These are phyloP conservation scores for Formica aserva DNA, from an alignment of 2,888 invertebrate genomes.

Conservation along the genomic window DNA sequence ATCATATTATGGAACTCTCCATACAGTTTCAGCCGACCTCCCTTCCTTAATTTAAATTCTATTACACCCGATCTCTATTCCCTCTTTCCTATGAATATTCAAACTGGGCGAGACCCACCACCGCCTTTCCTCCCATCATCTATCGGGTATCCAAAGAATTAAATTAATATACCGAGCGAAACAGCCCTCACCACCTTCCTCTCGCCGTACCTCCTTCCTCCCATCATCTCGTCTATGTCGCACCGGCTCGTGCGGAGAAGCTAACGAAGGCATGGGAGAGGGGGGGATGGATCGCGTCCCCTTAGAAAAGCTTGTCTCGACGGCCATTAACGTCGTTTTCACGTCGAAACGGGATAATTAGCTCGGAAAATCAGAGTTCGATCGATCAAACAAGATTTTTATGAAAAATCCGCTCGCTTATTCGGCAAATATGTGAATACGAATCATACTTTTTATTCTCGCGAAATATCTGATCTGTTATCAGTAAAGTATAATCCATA, in stretches of 20 bases:
- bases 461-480: neutral
- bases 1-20: conserved; percentile 82
- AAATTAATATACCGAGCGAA: conserved; percentile 85
- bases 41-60: conserved; percentile 85
- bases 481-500: neutral
- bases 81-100: conserved; percentile 86
- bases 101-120: conserved; percentile 78
- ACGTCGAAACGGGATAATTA: conserved; percentile 75
- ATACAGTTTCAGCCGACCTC: conserved; percentile 77
- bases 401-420: neutral
- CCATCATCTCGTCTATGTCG: conserved; percentile 58
- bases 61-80: conserved; percentile 86
- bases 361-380: conserved; percentile 65
- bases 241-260: conserved; percentile 70
- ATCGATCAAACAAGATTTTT: conserved; percentile 63
- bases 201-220: conserved; percentile 35
- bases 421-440: neutral
- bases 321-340: conserved; percentile 78
- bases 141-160: conserved; percentile 86
- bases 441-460: neutral
- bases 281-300: conserved; percentile 60
- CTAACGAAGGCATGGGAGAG: conserved; percentile 59
- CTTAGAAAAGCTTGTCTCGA: conserved; percentile 74
- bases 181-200: conserved; percentile 72
- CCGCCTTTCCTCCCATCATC: conserved; percentile 76